These are phyloP conservation scores for Gambusia affinis DNA, from an alignment of 2,113 vertebrate genomes.

Conservation along the genomic window DNA sequence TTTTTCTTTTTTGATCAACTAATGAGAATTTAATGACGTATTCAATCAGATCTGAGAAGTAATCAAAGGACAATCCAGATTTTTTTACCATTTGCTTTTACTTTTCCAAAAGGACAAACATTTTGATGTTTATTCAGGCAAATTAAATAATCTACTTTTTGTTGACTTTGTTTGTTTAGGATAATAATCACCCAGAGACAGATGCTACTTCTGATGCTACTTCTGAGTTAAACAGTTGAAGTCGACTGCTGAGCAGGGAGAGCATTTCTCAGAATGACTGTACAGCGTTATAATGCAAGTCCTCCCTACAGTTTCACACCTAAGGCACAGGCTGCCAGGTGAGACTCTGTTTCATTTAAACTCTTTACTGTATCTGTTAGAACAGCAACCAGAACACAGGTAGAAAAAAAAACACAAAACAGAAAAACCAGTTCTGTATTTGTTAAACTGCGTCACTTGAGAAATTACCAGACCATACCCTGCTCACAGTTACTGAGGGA, in stretches of 20 bases:
- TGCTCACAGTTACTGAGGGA: constrained; percentile 46
- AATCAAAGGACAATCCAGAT: too few relatives aligned
- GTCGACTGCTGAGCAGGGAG: constrained; percentile 9
- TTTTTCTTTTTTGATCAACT: too few relatives aligned
- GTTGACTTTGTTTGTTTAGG: constrained; percentile 12
- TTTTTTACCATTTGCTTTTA: too few relatives aligned
- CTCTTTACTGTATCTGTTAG: constrained; percentile 24
- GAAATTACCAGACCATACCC: constrained; percentile 49
- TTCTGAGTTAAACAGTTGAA: constrained; percentile 22
- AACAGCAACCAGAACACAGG: constrained; percentile 23
- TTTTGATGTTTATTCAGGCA: constrained; percentile 7
- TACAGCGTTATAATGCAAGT: constrained; percentile 15
- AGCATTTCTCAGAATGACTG: neutral
- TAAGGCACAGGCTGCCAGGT: neutral
- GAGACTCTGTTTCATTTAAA: constrained; percentile 21
- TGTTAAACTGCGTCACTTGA: constrained; percentile 36
- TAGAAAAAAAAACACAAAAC: constrained; percentile 13
- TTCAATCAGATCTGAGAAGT: too few relatives aligned
- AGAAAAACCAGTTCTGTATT: constrained; percentile 32
- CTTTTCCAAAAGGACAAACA: neutral
- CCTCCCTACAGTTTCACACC: constrained; percentile 17
- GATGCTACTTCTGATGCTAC: constrained; percentile 12
- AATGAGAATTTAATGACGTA: too few relatives aligned
- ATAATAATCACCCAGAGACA: constrained; percentile 14
- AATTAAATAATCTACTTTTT: constrained; percentile 14